Evolutionary conservation across 2,797 vertebrate genomes (phyloP).

Genomic region (Sylvia borin): DNA sequence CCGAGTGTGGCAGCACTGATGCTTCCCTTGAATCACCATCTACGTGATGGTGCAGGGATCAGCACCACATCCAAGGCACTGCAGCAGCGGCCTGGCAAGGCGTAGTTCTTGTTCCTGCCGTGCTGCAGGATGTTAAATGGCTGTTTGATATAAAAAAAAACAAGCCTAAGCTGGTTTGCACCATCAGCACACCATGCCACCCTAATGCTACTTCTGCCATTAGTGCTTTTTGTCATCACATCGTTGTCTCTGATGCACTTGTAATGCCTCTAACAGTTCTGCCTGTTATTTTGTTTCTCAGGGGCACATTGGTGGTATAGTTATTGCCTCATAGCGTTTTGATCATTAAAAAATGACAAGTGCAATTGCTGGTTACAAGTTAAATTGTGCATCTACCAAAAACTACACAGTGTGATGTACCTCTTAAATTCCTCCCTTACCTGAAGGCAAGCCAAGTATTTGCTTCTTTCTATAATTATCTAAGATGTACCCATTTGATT

Average conservation of each 20-base stretch:
- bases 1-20: neutral
- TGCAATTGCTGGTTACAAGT: neutral
- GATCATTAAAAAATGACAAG: neutral
- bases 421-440: neutral
- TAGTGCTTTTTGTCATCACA: neutral
- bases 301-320: neutral
- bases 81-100: neutral
- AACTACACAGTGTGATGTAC: neutral
- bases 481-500: neutral
- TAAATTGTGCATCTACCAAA: neutral
- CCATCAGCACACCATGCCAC: neutral
- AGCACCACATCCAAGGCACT: neutral
- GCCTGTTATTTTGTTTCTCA: neutral
- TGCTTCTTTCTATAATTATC: neutral
- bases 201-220: neutral
- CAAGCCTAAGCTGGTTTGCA: neutral
- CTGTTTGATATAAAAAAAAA: too few relatives aligned
- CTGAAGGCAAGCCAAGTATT: conserved; percentile 6
- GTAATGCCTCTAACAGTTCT: neutral
- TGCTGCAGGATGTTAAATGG: neutral
- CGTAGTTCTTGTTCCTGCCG: neutral
- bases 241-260: neutral
- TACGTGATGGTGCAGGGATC: neutral
- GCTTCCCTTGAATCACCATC: neutral
- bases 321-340: neutral